Evolutionary conservation across 2,797 vertebrate genomes (phyloP).

Genomic region (Ctenopoma multispine): DNA sequence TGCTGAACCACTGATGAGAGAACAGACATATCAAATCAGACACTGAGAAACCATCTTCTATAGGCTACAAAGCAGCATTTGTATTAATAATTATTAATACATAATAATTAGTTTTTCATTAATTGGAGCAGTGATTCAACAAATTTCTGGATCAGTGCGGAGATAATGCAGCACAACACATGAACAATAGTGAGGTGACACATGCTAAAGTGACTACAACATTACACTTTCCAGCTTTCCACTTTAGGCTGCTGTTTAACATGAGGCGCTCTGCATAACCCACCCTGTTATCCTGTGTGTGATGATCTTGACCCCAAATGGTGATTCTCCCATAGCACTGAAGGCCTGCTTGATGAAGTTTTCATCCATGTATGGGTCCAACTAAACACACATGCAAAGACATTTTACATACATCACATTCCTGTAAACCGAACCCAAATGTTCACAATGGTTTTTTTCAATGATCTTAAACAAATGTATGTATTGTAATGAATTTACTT

Average conservation of each 20-base stretch:
- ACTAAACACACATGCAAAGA: slow-evolving; percentile 51
- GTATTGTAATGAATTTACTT: no score
- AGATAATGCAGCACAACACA: no score
- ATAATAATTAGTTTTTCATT: no score
- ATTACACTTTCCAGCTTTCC: no score
- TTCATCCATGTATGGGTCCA: slow-evolving; percentile 89
- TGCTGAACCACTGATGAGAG: slow-evolving; percentile 81
- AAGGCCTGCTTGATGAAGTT: slow-evolving; percentile 88
- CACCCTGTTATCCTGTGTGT: slow-evolving; percentile 88
- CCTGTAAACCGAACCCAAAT: no score
- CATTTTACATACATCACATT: rapidly evolving
- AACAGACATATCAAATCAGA: neutral
- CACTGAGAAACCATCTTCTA: neutral
- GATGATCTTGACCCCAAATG: slow-evolving; percentile 87
- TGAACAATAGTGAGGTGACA: no score
- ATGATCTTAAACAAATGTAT: no score
- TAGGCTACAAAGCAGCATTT: neutral
- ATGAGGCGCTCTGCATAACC: neutral
- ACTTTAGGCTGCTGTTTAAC: neutral
- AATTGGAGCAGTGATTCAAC: no score
- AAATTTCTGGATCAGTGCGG: no score
- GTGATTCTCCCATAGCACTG: slow-evolving; percentile 86
- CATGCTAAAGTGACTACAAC: no score
- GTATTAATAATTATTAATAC: no score
- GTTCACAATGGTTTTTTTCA: no score